Percentiles rank a stretch among this genome's conserved stretches.
phyloP scores from a whole-genome alignment of 1,140 invertebrate species.

The Sitobion miscanthi region DNA sequence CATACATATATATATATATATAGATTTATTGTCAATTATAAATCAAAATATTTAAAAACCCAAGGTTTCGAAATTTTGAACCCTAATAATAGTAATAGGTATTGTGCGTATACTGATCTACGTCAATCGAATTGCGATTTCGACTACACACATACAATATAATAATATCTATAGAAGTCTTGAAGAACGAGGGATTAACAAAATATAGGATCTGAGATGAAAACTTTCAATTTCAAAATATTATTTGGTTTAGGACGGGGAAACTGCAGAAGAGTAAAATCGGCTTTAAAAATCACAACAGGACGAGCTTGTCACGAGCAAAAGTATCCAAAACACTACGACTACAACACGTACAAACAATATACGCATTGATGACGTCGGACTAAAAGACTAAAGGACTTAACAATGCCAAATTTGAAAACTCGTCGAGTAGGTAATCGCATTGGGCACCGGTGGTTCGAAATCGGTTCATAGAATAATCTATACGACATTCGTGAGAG shows the following conservation, averaged over 20 bases:
- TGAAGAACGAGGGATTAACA: too few relatives aligned
- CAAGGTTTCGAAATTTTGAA: constrained; percentile 28
- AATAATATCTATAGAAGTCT: too few relatives aligned
- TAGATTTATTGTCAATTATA: neutral
- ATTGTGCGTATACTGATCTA: too few relatives aligned
- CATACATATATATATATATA: neutral
- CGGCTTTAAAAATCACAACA: neutral
- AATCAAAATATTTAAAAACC: neutral
- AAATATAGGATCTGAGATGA: too few relatives aligned
- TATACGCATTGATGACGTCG: too few relatives aligned
- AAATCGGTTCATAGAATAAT: neutral
- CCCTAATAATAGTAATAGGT: neutral
- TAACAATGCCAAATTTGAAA: neutral
- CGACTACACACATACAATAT: neutral
- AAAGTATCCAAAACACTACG: neutral
- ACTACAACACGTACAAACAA: too few relatives aligned
- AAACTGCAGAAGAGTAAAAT: neutral
- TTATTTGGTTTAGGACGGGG: neutral
- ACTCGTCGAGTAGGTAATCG: neutral
- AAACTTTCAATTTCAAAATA: too few relatives aligned
- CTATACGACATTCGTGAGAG: neutral
- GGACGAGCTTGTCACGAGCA: neutral
- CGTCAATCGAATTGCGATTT: neutral
- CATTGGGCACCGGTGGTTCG: neutral
- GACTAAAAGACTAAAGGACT: neutral